Evolutionary conservation across 2,797 vertebrate genomes (phyloP).

Genomic region (Thripadectes ignobilis): DNA sequence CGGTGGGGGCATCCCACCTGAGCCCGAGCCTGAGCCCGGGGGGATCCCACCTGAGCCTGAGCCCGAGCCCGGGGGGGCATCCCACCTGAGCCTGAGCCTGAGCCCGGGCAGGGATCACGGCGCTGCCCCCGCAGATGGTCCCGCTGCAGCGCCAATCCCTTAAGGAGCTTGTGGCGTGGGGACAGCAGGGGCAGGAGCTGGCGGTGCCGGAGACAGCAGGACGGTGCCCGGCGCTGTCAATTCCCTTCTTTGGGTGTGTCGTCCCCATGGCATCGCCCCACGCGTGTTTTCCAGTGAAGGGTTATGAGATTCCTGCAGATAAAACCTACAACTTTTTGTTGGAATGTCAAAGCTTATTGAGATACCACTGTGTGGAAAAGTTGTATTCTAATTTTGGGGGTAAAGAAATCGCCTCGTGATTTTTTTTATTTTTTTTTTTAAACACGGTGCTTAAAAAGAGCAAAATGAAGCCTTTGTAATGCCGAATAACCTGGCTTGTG

Average conservation of each 20-base stretch:
- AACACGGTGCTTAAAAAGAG: background rate
- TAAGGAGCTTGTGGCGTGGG: background rate
- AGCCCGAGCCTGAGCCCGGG: too few relatives aligned
- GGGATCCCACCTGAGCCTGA: too few relatives aligned
- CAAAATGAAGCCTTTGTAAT: background rate
- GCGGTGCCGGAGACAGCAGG: background rate
- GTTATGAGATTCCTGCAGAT: fast-evolving
- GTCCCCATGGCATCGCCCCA: fast-evolving
- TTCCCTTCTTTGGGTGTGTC: fast-evolving
- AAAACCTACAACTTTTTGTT: background rate
- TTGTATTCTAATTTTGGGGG: fast-evolving
- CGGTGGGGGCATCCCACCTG: too few relatives aligned
- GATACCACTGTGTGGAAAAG: background rate
- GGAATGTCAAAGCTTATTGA: background rate
- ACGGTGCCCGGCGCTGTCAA: background rate
- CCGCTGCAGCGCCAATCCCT: background rate
- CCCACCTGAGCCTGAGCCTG: too few relatives aligned
- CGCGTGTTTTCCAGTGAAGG: too few relatives aligned
- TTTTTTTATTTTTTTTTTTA: background rate
- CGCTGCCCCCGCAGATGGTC: background rate
- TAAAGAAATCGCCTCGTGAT: background rate
- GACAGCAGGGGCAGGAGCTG: fast-evolving
- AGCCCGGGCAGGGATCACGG: too few relatives aligned
- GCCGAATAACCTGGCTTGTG: background rate
- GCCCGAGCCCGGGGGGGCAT: too few relatives aligned